Percentiles rank a stretch among this genome's conserved stretches.
phyloP scores from a whole-genome alignment of 2,113 vertebrate genomes.

The Thalassarche chlororhynchos region DNA sequence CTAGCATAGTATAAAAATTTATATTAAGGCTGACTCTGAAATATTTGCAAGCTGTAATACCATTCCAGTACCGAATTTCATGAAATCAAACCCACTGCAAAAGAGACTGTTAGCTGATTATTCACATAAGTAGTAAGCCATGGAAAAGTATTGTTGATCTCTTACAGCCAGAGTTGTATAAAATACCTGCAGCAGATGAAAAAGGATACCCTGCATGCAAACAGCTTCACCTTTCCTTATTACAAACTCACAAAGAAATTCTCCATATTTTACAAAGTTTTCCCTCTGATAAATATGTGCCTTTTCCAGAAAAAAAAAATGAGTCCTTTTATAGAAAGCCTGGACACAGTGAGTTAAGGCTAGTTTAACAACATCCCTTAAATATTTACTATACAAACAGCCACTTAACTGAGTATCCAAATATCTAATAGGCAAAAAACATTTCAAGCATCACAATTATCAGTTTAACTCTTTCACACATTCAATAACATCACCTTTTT shows the following conservation, averaged over 20 bases:
- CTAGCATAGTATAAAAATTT: neutral
- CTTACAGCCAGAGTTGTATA: neutral
- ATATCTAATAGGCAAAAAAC: neutral
- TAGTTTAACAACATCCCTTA: neutral
- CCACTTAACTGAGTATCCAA: neutral
- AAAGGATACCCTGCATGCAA: neutral
- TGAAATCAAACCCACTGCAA: neutral
- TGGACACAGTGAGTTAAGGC: neutral
- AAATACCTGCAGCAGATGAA: neutral
- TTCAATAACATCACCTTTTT: neutral
- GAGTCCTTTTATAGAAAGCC: neutral
- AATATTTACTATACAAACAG: neutral
- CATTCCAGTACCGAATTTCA: neutral
- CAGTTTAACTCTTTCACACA: neutral
- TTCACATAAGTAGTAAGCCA: neutral
- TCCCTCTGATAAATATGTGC: neutral
- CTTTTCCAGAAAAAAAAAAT: neutral
- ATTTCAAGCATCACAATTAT: neutral
- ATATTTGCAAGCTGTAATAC: constrained; percentile 27
- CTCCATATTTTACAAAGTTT: neutral
- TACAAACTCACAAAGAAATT: neutral
- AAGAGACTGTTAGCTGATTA: neutral
- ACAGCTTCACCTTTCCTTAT: neutral
- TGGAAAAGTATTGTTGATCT: neutral
- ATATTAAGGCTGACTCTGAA: constrained; percentile 40